Conservation (phyloP, 2,797 vertebrate genomes). For the Peromyscus eremicus region DNA sequence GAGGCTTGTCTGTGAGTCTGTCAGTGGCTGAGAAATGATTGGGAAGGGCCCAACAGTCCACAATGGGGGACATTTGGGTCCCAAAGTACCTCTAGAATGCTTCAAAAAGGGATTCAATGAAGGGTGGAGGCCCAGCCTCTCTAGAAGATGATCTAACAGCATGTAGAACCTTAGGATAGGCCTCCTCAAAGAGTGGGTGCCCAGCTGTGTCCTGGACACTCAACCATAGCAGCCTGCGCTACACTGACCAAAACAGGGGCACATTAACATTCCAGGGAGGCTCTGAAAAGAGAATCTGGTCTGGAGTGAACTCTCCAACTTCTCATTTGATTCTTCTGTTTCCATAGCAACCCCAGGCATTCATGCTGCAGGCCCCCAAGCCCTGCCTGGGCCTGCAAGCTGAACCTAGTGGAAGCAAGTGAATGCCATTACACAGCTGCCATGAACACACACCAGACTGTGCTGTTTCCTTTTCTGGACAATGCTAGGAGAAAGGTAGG, state of each 20-base stretch:
- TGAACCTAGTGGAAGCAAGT: slow-evolving; percentile 72
- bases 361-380: background rate
- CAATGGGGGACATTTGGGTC: background rate
- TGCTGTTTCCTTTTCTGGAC: slow-evolving; percentile 86
- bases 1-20: background rate
- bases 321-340: background rate
- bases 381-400: slow-evolving; percentile 28
- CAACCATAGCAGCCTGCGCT: background rate
- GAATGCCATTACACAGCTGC: slow-evolving; percentile 82
- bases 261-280: background rate
- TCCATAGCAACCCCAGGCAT: background rate
- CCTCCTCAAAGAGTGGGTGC: background rate
- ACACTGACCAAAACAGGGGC: background rate
- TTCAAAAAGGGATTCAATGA: background rate
- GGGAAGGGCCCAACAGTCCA: background rate
- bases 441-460: slow-evolving; percentile 67
- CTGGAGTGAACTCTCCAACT: background rate
- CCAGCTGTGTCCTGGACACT: background rate
- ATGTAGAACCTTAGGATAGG: background rate
- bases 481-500: slow-evolving; percentile 72
- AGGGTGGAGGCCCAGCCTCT: background rate
- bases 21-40: background rate
- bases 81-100: background rate
- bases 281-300: background rate
- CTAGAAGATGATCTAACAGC: background rate